Evolutionary conservation across 2,888 invertebrate genomes (phyloP).

Genomic region (Drosophila nigricruria): DNA sequence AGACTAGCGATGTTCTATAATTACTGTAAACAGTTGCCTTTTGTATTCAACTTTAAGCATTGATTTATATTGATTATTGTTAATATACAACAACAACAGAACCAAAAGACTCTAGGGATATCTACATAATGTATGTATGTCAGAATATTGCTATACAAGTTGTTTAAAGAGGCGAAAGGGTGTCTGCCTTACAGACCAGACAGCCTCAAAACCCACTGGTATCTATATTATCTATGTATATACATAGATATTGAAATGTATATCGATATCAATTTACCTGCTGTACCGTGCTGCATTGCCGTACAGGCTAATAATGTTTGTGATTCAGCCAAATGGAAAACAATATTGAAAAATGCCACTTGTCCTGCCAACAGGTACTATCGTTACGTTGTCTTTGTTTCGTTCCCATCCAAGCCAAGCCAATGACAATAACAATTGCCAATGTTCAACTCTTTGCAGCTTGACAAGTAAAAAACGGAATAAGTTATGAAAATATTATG

Average conservation of each 20-base stretch:
- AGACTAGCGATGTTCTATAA: neutral
- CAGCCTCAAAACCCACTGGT: neutral
- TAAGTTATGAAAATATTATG: neutral
- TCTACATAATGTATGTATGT: neutral
- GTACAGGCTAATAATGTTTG: conserved; percentile 66
- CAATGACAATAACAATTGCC: neutral
- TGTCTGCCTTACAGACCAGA: neutral
- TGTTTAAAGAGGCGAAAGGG: neutral
- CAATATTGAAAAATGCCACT: conserved; percentile 54
- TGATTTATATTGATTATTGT: neutral
- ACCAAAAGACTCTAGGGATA: neutral
- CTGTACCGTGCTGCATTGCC: conserved; percentile 12
- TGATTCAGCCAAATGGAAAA: conserved; percentile 70
- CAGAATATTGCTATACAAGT: neutral
- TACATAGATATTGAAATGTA: neutral
- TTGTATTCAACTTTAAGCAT: neutral
- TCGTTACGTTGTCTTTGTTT: conserved; percentile 7
- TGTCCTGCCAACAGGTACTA: conserved; percentile 28
- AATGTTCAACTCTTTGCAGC: neutral
- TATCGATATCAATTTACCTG: neutral
- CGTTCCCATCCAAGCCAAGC: neutral
- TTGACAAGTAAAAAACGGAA: neutral
- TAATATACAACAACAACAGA: neutral
- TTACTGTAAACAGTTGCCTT: neutral
- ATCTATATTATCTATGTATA: too few species aligned